Evolutionary conservation across 2,888 invertebrate genomes (phyloP).

Genomic region (Drosophila trichaetosa): DNA sequence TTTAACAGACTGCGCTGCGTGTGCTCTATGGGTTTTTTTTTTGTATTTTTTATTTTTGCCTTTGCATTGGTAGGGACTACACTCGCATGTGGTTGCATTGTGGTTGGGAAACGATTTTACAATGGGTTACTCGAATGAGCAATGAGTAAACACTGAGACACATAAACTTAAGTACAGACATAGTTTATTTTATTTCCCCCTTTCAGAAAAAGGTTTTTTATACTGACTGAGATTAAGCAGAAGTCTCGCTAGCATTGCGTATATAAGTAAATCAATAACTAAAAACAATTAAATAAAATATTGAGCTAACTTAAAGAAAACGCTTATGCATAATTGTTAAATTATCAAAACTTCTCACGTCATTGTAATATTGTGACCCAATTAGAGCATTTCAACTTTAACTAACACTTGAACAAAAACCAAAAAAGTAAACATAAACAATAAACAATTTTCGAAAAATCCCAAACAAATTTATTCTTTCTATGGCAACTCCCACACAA

Average conservation of each 20-base stretch:
- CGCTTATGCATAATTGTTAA: not conserved
- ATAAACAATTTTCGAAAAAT: not conserved
- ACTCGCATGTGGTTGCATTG: slow-evolving; percentile 15
- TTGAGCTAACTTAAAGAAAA: not conserved
- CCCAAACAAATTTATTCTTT: not conserved
- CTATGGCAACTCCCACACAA: slow-evolving; percentile 23
- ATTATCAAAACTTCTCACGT: not conserved
- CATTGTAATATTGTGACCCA: not conserved
- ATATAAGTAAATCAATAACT: not conserved
- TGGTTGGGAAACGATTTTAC: slow-evolving; percentile 14
- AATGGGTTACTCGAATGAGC: slow-evolving; percentile 12
- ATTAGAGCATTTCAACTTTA: not conserved
- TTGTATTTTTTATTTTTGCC: not conserved
- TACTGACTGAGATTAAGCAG: not conserved
- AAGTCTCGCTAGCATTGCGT: not conserved
- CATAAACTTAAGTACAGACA: not conserved
- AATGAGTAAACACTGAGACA: slow-evolving; percentile 3
- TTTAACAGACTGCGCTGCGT: slow-evolving; percentile 20
- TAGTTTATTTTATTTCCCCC: not conserved
- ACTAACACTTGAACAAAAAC: not conserved
- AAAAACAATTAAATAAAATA: not conserved
- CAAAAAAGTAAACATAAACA: not conserved
- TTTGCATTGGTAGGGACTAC: not conserved
- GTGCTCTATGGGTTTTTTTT: slow-evolving; percentile 49
- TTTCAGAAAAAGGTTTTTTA: not conserved